Evolutionary conservation across 2,797 vertebrate species (phyloP).

Genomic region (Trachops cirrhosus): DNA sequence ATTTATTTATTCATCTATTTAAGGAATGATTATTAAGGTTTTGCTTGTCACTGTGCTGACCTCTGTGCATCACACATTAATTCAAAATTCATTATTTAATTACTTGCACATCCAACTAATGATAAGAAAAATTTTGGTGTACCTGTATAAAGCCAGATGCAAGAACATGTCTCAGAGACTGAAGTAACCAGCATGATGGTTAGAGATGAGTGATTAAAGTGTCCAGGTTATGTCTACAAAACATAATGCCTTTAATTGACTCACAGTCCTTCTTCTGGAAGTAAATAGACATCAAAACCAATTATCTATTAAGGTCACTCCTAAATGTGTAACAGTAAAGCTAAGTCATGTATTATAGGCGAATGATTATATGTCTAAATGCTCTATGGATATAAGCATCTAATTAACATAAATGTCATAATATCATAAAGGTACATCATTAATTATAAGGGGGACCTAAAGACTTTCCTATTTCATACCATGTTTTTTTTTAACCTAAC

Average conservation of each 20-base stretch:
- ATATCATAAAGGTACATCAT: background rate
- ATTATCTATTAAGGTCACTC: constrained; percentile 5
- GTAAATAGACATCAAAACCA: constrained; percentile 14
- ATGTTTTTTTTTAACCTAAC: background rate
- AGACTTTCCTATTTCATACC: background rate
- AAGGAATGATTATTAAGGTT: background rate
- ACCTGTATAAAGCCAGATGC: background rate
- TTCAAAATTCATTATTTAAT: background rate
- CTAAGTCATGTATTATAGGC: constrained; percentile 3
- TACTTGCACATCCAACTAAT: background rate
- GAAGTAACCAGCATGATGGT: background rate
- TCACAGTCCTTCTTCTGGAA: constrained; percentile 27
- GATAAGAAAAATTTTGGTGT: background rate
- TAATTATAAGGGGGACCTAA: background rate
- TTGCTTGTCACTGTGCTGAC: background rate
- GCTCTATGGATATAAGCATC: background rate
- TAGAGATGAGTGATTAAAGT: constrained; percentile 1
- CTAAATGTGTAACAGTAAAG: constrained; percentile 34
- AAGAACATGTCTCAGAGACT: background rate
- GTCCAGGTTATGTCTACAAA: background rate
- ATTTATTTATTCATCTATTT: background rate
- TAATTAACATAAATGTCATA: constrained; percentile 23
- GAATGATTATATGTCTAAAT: constrained; percentile 14
- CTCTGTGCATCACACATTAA: background rate
- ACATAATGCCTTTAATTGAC: background rate